phyloP scores from a whole-genome alignment of 1,140 invertebrate genomes.

The Leptinotarsa lineolata region DNA sequence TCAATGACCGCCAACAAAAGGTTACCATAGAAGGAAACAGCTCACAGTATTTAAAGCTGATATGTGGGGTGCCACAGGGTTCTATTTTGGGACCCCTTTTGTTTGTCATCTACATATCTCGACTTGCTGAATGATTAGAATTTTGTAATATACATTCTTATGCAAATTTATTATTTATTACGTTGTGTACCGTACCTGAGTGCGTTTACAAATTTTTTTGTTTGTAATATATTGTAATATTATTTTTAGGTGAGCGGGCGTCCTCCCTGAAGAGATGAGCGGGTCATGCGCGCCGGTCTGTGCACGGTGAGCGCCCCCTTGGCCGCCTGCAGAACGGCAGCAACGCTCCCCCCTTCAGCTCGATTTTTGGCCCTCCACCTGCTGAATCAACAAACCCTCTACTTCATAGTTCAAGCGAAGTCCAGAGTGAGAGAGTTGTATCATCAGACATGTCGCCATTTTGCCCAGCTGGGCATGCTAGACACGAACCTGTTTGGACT shows the following conservation, averaged over 20 bases:
- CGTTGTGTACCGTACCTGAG: no score
- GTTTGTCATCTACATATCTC: no score
- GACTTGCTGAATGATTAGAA: no score
- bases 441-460: slow-evolving; percentile 77
- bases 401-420: slow-evolving; percentile 76
- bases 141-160: no score
- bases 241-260: slow-evolving; percentile 34
- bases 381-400: slow-evolving; percentile 62
- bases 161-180: no score
- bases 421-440: slow-evolving; percentile 82
- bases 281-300: slow-evolving; percentile 57
- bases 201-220: no score
- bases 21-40: no score
- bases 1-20: no score
- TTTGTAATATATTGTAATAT: not conserved
- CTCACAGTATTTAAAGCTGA: no score
- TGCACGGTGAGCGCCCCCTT: slow-evolving; percentile 57
- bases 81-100: no score
- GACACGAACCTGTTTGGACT: slow-evolving; percentile 84
- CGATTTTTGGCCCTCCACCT: slow-evolving; percentile 65
- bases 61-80: no score
- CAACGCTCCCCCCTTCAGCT: slow-evolving; percentile 61
- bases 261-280: slow-evolving; percentile 53
- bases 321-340: slow-evolving; percentile 56
- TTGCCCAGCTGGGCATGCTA: slow-evolving; percentile 76